Conservation (phyloP, 2,888 invertebrate genomes). For the Ferrisia virgata region DNA sequence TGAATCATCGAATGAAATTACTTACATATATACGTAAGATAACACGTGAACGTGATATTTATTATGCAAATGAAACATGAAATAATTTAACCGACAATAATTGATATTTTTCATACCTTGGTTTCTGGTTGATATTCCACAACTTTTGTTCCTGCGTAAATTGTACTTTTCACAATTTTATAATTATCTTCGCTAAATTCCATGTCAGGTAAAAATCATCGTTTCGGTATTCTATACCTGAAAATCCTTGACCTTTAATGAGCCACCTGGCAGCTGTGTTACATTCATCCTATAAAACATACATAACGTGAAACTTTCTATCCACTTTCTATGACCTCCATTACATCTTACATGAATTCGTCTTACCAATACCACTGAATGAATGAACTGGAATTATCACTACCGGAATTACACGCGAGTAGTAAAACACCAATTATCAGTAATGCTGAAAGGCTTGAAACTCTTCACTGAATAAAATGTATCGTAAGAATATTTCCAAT, state of each 20-base stretch:
- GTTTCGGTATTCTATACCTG: background rate
- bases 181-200: slow-evolving; percentile 33
- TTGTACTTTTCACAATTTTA: slow-evolving; percentile 63
- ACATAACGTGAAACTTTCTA: slow-evolving; percentile 11
- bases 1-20: background rate
- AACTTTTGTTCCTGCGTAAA: slow-evolving; percentile 67
- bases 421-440: background rate
- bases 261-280: slow-evolving; percentile 14
- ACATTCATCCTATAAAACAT: background rate
- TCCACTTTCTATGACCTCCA: slow-evolving; percentile 25
- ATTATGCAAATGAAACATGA: background rate
- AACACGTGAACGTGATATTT: background rate
- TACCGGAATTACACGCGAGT: background rate
- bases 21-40: too few relatives aligned
- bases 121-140: slow-evolving; percentile 67
- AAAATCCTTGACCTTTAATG: slow-evolving; percentile 37
- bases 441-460: too few relatives aligned
- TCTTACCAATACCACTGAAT: background rate
- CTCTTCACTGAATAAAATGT: too few relatives aligned
- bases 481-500: too few relatives aligned
- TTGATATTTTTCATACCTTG: slow-evolving; percentile 59
- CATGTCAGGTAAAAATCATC: slow-evolving; percentile 34
- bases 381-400: background rate
- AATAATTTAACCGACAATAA: background rate
- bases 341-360: background rate